These are phyloP conservation scores for Scaptodrosophila latifasciaeformis DNA, from an alignment of 2,888 invertebrate species.

Conservation along the genomic window DNA sequence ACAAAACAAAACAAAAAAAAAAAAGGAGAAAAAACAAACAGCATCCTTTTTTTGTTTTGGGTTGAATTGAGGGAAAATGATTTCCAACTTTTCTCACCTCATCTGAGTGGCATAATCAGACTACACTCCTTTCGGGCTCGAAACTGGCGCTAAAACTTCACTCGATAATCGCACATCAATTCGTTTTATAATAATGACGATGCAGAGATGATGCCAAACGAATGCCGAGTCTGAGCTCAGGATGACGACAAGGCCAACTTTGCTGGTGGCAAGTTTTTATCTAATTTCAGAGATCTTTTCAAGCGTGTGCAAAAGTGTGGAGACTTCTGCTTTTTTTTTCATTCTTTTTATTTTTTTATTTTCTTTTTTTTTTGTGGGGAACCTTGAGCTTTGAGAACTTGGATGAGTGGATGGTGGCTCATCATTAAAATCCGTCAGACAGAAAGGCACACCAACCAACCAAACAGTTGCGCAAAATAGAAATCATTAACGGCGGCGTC, in stretches of 20 bases:
- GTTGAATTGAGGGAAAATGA: too few relatives aligned
- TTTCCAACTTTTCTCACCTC: too few relatives aligned
- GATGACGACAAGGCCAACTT: conserved; percentile 23
- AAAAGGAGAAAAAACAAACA: too few relatives aligned
- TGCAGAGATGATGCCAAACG: too few relatives aligned
- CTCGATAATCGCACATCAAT: conserved; percentile 69
- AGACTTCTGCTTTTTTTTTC: too few relatives aligned
- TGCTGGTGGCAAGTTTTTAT: conserved; percentile 68
- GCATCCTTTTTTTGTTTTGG: too few relatives aligned
- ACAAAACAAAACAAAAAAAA: too few relatives aligned
- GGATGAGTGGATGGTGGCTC: too few relatives aligned
- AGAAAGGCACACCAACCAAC: too few relatives aligned
- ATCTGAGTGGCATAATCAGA: conserved; percentile 45
- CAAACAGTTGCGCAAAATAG: conserved; percentile 49
- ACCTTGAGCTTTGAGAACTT: conserved; percentile 12
- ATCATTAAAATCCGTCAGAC: too few relatives aligned
- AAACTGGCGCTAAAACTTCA: conserved; percentile 64
- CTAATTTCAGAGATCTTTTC: conserved; percentile 60
- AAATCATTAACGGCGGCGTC: conserved; percentile 59
- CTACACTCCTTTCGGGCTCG: conserved; percentile 32
- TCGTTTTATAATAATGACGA: conserved; percentile 71
- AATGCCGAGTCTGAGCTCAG: not conserved
- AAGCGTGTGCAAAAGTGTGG: conserved; percentile 48
- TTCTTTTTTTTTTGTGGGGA: too few relatives aligned
- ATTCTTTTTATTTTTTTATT: too few relatives aligned